phyloP scores from a whole-genome alignment of 2,113 vertebrate species.

The Rhinoderma darwinii region DNA sequence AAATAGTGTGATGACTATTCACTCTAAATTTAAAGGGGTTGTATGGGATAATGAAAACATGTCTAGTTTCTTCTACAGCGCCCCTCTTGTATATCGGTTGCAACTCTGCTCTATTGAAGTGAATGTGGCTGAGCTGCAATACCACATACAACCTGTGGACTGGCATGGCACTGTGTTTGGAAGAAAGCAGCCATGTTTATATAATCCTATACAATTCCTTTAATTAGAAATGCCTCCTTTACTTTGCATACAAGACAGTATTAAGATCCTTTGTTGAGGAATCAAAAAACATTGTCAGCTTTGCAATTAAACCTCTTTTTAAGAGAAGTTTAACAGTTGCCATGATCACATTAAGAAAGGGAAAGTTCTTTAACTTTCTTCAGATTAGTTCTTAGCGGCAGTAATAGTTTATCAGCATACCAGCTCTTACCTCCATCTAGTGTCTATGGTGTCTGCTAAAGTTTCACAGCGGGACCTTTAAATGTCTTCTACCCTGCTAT shows the following conservation, averaged over 20 bases:
- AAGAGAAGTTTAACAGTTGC: constrained; percentile 16
- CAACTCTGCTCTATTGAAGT: too few relatives aligned
- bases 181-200: too few relatives aligned
- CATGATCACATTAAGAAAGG: constrained; percentile 16
- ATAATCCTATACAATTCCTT: background rate
- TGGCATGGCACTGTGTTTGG: too few relatives aligned
- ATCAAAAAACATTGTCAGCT: constrained; percentile 1
- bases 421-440: constrained; percentile 68
- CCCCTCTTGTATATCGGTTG: too few relatives aligned
- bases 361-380: constrained; percentile 52
- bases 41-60: too few relatives aligned
- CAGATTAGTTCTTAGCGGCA: constrained; percentile 63
- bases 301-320: background rate
- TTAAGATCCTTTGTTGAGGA: background rate
- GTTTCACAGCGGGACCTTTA: constrained; percentile 66
- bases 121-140: too few relatives aligned
- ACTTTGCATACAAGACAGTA: background rate
- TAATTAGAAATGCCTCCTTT: background rate
- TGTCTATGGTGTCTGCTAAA: constrained; percentile 63
- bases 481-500: constrained; percentile 68
- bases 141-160: too few relatives aligned
- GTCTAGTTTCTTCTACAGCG: too few relatives aligned
- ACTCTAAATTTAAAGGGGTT: too few relatives aligned
- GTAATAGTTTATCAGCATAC: constrained; percentile 70
- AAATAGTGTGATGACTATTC: too few relatives aligned